Evolutionary conservation across 23 tunicate species (phyloP).

Genomic region (Ciona savignyi): DNA sequence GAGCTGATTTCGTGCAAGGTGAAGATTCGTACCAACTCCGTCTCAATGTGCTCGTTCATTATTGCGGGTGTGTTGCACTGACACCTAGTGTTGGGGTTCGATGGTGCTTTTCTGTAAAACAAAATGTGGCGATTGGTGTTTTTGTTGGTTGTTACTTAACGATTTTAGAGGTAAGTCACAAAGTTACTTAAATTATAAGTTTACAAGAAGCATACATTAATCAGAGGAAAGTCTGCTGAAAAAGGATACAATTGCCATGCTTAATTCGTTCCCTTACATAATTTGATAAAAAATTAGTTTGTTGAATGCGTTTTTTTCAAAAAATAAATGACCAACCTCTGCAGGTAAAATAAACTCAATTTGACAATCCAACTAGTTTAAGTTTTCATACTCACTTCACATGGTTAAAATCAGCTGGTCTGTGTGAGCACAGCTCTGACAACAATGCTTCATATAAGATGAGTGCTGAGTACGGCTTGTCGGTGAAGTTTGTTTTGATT

Average conservation of each 20-base stretch:
- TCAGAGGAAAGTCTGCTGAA: too few relatives aligned
- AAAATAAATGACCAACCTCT: too few relatives aligned
- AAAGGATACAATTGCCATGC: too few relatives aligned
- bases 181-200: too few relatives aligned
- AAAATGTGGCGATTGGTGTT: too few relatives aligned
- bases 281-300: too few relatives aligned
- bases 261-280: too few relatives aligned
- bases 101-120: slow-evolving; percentile 51
- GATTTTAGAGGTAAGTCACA: too few relatives aligned
- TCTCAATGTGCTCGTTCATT: slow-evolving; percentile 46
- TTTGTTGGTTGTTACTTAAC: too few relatives aligned
- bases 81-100: slow-evolving; percentile 54
- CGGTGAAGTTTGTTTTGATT: slow-evolving; percentile 19
- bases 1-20: slow-evolving; percentile 36
- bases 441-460: slow-evolving; percentile 54
- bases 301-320: too few relatives aligned
- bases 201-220: too few relatives aligned
- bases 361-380: neutral
- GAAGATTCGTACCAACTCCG: slow-evolving; percentile 34
- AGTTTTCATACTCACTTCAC: slow-evolving; percentile 13
- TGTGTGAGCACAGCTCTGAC: slow-evolving; percentile 74
- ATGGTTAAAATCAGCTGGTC: slow-evolving; percentile 91
- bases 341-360: neutral
- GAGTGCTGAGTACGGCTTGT: slow-evolving; percentile 46
- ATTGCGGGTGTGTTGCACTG: slow-evolving; percentile 81